A percentile compares a stretch with the other conserved stretches of the same genome.
These are phyloP conservation scores for Yoshiicerus persimilis DNA, from an alignment of 1,140 invertebrate genomes.

Conservation along the genomic window DNA sequence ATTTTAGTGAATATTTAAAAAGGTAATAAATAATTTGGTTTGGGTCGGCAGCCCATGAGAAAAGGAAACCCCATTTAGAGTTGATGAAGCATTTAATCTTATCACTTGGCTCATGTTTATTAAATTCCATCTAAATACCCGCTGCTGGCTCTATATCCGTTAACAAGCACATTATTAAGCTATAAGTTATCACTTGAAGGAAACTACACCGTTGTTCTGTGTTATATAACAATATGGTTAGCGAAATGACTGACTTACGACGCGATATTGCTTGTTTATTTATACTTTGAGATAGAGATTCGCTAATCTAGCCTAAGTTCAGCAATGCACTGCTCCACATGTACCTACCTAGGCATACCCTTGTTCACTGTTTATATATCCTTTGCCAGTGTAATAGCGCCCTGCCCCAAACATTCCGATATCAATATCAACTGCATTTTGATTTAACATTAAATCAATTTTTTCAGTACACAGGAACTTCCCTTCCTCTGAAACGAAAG, in stretches of 20 bases:
- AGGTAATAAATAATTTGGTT: too few relatives aligned
- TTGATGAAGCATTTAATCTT: constrained; percentile 6
- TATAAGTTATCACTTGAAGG: neutral
- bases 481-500: neutral
- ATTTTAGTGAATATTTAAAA: too few relatives aligned
- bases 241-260: neutral
- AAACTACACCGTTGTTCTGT: too few relatives aligned
- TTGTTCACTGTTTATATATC: too few relatives aligned
- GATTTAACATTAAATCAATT: constrained; percentile 2
- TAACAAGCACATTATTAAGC: neutral
- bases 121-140: neutral
- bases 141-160: neutral
- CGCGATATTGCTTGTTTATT: neutral
- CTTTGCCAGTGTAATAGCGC: too few relatives aligned
- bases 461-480: neutral
- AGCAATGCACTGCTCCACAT: too few relatives aligned
- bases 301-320: too few relatives aligned
- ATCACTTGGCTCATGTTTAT: neutral
- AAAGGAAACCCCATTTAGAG: neutral
- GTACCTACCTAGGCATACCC: too few relatives aligned
- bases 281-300: too few relatives aligned
- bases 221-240: too few relatives aligned
- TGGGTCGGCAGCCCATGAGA: too few relatives aligned
- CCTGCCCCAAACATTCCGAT: neutral
- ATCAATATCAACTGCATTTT: neutral